Conservation (phyloP, 2,888 invertebrate species). For the Drosophila mettleri region DNA sequence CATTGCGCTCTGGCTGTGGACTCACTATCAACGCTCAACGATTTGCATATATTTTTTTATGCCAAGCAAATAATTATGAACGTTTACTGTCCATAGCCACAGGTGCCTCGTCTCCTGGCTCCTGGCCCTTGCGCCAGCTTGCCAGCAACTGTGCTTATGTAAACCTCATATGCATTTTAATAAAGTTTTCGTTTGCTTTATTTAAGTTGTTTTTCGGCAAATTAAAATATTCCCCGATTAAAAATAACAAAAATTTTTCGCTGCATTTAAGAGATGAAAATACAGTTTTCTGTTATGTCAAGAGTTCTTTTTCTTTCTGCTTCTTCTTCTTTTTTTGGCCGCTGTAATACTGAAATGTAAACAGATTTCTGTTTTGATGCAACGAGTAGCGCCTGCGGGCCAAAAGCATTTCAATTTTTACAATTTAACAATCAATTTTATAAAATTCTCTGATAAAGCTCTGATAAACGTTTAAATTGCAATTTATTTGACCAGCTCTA, state of each 20-base stretch:
- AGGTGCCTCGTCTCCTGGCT: conserved; percentile 7
- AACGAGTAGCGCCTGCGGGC: neutral
- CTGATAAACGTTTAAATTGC: conserved; percentile 41
- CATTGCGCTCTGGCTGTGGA: conserved; percentile 23
- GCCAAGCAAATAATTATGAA: conserved; percentile 64
- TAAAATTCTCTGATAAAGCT: neutral
- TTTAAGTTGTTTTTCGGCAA: conserved; percentile 54
- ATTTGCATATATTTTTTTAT: conserved; percentile 55
- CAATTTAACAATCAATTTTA: conserved; percentile 45
- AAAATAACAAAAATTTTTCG: neutral
- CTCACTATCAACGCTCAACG: conserved; percentile 13
- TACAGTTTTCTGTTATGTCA: conserved; percentile 11
- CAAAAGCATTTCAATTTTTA: conserved; percentile 30
- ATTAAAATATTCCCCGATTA: conserved; percentile 22
- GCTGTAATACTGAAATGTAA: conserved; percentile 19
- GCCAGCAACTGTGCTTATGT: conserved; percentile 30
- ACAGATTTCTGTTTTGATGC: conserved; percentile 4
- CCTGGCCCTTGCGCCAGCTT: neutral
- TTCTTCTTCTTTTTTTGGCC: neutral
- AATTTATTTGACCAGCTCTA: conserved; percentile 19
- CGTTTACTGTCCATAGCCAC: conserved; percentile 19
- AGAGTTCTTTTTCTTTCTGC: neutral
- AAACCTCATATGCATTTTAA: conserved; percentile 57
- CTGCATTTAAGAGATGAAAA: conserved; percentile 21
- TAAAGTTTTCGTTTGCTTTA: conserved; percentile 59